Evolutionary conservation across 23 tunicate genomes (phyloP).

Genomic region (Trididemnum nubilum): DNA sequence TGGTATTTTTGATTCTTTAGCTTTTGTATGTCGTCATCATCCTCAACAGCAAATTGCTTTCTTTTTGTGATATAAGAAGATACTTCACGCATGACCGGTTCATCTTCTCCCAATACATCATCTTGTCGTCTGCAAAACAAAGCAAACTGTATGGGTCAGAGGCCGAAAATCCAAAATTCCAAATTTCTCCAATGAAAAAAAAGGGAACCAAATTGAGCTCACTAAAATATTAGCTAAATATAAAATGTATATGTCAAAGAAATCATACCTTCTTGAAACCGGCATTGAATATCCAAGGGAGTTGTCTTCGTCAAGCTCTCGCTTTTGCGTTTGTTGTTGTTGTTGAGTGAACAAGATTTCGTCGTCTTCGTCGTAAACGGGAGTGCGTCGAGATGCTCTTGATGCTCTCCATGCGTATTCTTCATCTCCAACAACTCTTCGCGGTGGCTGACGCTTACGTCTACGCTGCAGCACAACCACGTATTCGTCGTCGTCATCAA

Average conservation of each 20-base stretch:
- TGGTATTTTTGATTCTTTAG: constrained; percentile 67
- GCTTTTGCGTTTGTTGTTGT: constrained; percentile 19
- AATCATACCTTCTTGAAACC: constrained; percentile 46
- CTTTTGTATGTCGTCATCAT: constrained; percentile 77
- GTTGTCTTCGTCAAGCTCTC: constrained; percentile 5
- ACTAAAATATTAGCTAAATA: neutral
- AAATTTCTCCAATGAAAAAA: neutral
- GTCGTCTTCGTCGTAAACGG: neutral
- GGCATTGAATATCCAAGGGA: constrained; percentile 36
- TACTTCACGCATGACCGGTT: constrained; percentile 43
- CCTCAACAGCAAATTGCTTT: constrained; percentile 76
- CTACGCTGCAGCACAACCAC: constrained; percentile 16
- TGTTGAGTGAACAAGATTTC: neutral
- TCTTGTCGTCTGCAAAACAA: constrained; percentile 67
- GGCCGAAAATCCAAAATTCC: neutral
- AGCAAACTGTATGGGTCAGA: too few relatives aligned
- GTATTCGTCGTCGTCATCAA: constrained; percentile 31
- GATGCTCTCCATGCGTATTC: neutral
- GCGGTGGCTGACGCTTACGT: neutral
- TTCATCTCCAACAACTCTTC: neutral
- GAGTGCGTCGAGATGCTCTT: neutral
- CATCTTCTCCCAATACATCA: constrained; percentile 49
- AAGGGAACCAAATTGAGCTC: neutral
- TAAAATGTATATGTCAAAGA: too few relatives aligned
- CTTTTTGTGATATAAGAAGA: constrained; percentile 73